Percentiles rank a stretch among this genome's conserved stretches.
Conservation (phyloP, 2,797 vertebrate genomes). For the Sphenopsis melanotis region DNA sequence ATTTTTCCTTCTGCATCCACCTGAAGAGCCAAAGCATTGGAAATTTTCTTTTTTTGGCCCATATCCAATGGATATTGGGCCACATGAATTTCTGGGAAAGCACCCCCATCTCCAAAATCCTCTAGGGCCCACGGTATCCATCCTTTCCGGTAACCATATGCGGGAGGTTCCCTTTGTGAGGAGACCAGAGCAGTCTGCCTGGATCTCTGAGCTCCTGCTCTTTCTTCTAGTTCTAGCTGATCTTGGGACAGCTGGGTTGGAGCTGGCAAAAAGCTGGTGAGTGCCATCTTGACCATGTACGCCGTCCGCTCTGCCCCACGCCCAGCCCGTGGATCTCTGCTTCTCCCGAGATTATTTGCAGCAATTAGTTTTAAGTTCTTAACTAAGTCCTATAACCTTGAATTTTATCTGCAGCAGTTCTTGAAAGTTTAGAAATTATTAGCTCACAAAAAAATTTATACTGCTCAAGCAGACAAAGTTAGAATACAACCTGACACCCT, state of each 20-base stretch:
- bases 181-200: slow-evolving; percentile 89
- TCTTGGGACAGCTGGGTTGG: slow-evolving; percentile 97
- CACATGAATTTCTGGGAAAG: slow-evolving; percentile 96
- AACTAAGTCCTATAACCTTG: not conserved
- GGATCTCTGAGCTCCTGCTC: slow-evolving; percentile 83
- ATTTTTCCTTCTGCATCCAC: slow-evolving; percentile 97
- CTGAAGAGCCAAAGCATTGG: slow-evolving; percentile 93
- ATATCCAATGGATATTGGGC: slow-evolving; percentile 97
- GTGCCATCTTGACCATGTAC: not conserved
- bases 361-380: not conserved
- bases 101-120: slow-evolving; percentile 98
- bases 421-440: not conserved
- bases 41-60: slow-evolving; percentile 89
- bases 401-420: not conserved
- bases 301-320: not conserved
- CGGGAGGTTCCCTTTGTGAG: slow-evolving; percentile 86
- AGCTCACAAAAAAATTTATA: not conserved
- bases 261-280: slow-evolving; percentile 88
- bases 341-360: not conserved
- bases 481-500: not conserved
- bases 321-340: not conserved
- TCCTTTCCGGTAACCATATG: slow-evolving; percentile 88
- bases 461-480: not conserved
- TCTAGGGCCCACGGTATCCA: slow-evolving; percentile 90
- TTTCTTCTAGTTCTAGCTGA: slow-evolving; percentile 94